Conservation (phyloP, 2,888 invertebrate species). For the Lysandra bellargus region DNA sequence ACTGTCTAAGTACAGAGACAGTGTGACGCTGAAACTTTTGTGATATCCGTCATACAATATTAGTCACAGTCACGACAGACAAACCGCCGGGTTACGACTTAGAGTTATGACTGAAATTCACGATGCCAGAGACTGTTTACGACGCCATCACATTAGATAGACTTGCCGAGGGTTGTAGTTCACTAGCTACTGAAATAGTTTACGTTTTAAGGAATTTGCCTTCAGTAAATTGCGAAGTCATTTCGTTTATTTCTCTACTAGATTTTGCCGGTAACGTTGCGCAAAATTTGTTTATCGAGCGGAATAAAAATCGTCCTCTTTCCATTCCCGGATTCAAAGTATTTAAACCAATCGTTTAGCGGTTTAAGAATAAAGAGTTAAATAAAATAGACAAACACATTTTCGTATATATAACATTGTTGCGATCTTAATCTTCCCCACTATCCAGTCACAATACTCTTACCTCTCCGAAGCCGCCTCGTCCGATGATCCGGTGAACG, state of each 20-base stretch:
- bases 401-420: not conserved
- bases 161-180: not conserved
- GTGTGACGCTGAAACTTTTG: not conserved
- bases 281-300: not conserved
- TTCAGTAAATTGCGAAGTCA: not conserved
- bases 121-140: slow-evolving; percentile 14
- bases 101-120: slow-evolving; percentile 21
- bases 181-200: not conserved
- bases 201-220: not conserved
- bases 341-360: too few relatives aligned
- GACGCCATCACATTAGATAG: slow-evolving; percentile 6
- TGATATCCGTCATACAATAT: slow-evolving; percentile 13
- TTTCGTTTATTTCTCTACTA: not conserved
- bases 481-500: slow-evolving; percentile 99
- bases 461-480: slow-evolving; percentile 98
- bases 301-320: not conserved
- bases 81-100: slow-evolving; percentile 11
- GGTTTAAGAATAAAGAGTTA: too few relatives aligned
- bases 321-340: too few relatives aligned
- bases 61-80: not conserved
- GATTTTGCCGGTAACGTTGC: not conserved
- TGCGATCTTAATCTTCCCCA: not conserved
- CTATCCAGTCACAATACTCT: too few relatives aligned
- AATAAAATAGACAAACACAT: not conserved
- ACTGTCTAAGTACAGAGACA: not conserved